A percentile compares a stretch with the other conserved stretches of the same genome.
Conservation (phyloP, 2,797 vertebrate species). For the Distichodus sexfasciatus region DNA sequence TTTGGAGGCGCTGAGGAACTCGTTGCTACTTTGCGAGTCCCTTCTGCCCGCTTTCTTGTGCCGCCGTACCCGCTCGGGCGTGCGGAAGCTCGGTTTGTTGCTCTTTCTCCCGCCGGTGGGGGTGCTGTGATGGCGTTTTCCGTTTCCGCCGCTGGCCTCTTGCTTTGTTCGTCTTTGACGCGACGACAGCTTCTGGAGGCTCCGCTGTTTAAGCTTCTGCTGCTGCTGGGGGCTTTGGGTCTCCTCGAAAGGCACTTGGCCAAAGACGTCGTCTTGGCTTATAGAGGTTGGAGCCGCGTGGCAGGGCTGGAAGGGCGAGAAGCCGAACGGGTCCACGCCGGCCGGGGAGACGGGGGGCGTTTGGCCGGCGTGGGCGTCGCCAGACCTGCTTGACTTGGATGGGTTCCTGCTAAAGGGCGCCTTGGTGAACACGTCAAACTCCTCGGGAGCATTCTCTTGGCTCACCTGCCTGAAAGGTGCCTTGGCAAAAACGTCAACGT, state of each 20-base stretch:
- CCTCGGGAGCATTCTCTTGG: conserved; percentile 66
- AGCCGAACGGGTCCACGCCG: conserved; percentile 86
- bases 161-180: conserved; percentile 89
- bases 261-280: conserved; percentile 84
- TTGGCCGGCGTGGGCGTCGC: conserved; percentile 53
- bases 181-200: conserved; percentile 86
- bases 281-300: conserved; percentile 54
- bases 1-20: conserved; percentile 91
- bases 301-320: conserved; percentile 84
- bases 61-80: conserved; percentile 84
- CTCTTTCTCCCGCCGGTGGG: conserved; percentile 81
- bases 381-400: conserved; percentile 65
- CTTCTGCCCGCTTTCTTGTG: conserved; percentile 87
- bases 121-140: conserved; percentile 90
- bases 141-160: conserved; percentile 77
- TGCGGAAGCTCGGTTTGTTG: conserved; percentile 85
- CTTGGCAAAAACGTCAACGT: conserved; percentile 64
- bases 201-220: conserved; percentile 86
- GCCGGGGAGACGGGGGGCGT: conserved; percentile 71
- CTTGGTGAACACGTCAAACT: conserved; percentile 94
- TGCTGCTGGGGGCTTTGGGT: conserved; percentile 81
- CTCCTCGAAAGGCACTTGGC: conserved; percentile 78
- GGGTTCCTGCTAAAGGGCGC: conserved; percentile 88
- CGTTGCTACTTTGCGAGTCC: conserved; percentile 96
- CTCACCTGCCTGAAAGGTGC: conserved; percentile 73